These are phyloP conservation scores for Pithys albifrons DNA, from an alignment of 2,113 vertebrate genomes.

Conservation along the genomic window DNA sequence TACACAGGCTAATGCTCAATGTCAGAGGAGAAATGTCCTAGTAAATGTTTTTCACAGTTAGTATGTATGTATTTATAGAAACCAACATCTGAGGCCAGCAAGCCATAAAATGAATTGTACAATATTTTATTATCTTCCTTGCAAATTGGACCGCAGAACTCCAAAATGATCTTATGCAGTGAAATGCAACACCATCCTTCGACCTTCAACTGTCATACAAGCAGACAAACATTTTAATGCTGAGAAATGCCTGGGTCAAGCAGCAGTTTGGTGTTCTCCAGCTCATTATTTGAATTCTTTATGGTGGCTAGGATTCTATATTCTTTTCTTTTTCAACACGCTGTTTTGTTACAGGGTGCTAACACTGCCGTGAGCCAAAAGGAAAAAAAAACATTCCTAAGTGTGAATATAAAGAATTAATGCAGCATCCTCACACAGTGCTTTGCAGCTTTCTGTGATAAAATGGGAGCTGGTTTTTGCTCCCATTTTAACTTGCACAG, in stretches of 20 bases:
- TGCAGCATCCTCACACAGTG: not conserved
- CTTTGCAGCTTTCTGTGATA: not conserved
- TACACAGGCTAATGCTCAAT: not conserved
- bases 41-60: constrained; percentile 18
- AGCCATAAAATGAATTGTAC: not conserved
- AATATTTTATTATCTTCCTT: not conserved
- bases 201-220: not conserved
- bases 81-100: not conserved
- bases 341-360: not conserved
- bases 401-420: constrained; percentile 20
- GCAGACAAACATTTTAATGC: not conserved
- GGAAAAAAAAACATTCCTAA: not conserved
- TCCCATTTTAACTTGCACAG: not conserved
- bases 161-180: not conserved
- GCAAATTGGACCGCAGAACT: not conserved
- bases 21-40: constrained; percentile 1
- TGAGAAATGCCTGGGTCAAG: not conserved
- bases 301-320: not conserved
- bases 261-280: not conserved
- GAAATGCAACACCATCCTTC: not conserved
- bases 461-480: constrained; percentile 1
- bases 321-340: not conserved
- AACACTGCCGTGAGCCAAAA: not conserved
- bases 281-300: not conserved
- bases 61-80: constrained; percentile 25